Conservation (phyloP, 1,140 invertebrate species). For the Papilio machaon region DNA sequence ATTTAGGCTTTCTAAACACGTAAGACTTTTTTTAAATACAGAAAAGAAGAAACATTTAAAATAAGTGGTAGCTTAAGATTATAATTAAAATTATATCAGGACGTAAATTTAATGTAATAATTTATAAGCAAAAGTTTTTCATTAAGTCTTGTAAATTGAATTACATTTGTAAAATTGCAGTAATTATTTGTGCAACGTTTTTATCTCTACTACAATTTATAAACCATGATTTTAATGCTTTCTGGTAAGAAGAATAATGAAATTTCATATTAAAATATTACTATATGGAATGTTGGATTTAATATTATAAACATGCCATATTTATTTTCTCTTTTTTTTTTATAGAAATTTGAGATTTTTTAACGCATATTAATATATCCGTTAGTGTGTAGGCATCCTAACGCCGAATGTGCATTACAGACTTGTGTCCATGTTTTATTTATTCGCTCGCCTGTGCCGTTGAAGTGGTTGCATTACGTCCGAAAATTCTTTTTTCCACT, state of each 20-base stretch:
- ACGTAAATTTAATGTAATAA: too few relatives aligned
- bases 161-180: too few relatives aligned
- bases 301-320: too few relatives aligned
- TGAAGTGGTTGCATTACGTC: constrained; percentile 69
- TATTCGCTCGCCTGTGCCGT: constrained; percentile 62
- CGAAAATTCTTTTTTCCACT: constrained; percentile 56
- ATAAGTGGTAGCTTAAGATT: background rate
- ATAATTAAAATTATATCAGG: background rate
- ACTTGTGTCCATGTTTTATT: constrained; percentile 71
- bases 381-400: constrained; percentile 26
- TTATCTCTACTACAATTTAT: too few relatives aligned
- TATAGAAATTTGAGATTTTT: too few relatives aligned
- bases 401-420: constrained; percentile 59
- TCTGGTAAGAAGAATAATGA: too few relatives aligned
- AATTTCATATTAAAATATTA: too few relatives aligned
- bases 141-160: too few relatives aligned
- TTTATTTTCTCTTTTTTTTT: too few relatives aligned
- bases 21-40: background rate
- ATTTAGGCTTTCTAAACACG: constrained; percentile 12
- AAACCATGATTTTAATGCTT: too few relatives aligned
- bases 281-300: too few relatives aligned
- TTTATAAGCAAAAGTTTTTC: background rate
- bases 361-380: background rate
- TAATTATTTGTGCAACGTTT: too few relatives aligned
- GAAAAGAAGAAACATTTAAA: background rate